phyloP scores from a whole-genome alignment of 2,888 invertebrate genomes.

The Plebejus anna region DNA sequence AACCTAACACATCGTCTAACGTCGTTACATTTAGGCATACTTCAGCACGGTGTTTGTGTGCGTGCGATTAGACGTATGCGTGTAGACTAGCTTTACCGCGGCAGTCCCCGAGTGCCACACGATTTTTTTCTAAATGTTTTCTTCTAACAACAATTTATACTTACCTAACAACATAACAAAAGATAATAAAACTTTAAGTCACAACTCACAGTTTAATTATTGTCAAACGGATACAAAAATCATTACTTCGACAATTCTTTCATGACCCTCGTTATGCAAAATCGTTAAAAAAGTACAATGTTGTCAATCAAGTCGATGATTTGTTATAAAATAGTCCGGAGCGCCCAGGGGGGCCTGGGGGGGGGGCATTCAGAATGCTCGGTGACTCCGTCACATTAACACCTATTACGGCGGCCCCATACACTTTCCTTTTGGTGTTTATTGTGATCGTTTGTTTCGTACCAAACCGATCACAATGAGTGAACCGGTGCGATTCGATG shows the following conservation, averaged over 20 bases:
- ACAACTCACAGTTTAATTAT: background rate
- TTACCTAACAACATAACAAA: too few species aligned
- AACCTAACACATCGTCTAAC: too few species aligned
- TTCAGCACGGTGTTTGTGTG: too few species aligned
- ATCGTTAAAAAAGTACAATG: conserved; percentile 60
- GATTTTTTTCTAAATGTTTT: too few species aligned
- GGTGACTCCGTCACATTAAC: conserved; percentile 70
- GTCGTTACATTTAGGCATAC: too few species aligned
- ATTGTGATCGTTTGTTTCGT: conserved; percentile 77
- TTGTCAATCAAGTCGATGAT: conserved; percentile 67
- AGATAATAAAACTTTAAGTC: too few species aligned
- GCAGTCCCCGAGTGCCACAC: too few species aligned
- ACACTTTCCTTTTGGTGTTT: conserved; percentile 77
- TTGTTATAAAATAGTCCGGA: conserved; percentile 66
- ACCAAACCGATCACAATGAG: conserved; percentile 73
- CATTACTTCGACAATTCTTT: background rate
- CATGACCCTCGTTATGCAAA: conserved; percentile 28
- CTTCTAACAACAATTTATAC: too few species aligned
- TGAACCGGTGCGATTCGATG: conserved; percentile 65
- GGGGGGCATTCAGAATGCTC: conserved; percentile 61
- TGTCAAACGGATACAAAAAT: background rate
- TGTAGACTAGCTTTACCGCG: too few species aligned
- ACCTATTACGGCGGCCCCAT: conserved; percentile 65
- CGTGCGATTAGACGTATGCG: too few species aligned
- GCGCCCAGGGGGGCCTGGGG: conserved; percentile 41